Evolutionary conservation across 2,113 vertebrate genomes (phyloP).

Genomic region (Paramisgurnus dabryanus): DNA sequence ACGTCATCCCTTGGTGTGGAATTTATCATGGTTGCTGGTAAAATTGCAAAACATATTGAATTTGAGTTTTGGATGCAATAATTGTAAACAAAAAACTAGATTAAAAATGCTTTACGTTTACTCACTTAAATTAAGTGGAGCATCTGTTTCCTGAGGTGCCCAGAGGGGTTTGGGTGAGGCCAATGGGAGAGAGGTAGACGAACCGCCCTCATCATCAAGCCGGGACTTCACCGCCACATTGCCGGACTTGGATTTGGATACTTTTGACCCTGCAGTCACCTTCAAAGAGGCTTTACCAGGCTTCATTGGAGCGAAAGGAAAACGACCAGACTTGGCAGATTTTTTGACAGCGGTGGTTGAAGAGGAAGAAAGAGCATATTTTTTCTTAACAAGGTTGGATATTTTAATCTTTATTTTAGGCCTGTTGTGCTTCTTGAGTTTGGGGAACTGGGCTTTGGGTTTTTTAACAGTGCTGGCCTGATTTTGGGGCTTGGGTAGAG

Average conservation of each 20-base stretch:
- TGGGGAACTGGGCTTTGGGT: not conserved
- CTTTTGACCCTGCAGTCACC: slow-evolving; percentile 39
- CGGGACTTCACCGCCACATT: slow-evolving; percentile 18
- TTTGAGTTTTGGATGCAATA: not conserved
- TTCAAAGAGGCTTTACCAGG: slow-evolving; percentile 21
- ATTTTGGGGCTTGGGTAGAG: slow-evolving; percentile 43
- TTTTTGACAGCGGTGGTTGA: slow-evolving; percentile 52
- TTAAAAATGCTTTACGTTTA: slow-evolving; percentile 46
- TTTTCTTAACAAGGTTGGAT: slow-evolving; percentile 49
- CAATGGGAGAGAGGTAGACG: slow-evolving; percentile 50
- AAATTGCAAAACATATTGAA: slow-evolving; percentile 53
- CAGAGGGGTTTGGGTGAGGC: slow-evolving; percentile 69
- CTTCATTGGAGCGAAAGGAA: not conserved
- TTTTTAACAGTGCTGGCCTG: not conserved
- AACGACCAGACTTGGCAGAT: slow-evolving; percentile 9
- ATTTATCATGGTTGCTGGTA: slow-evolving; percentile 76
- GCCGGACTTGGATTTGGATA: slow-evolving; percentile 51
- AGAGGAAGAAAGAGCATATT: slow-evolving; percentile 45
- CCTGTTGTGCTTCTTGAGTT: slow-evolving; percentile 19
- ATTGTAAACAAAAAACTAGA: not conserved
- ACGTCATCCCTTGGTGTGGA: slow-evolving; percentile 70
- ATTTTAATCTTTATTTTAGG: slow-evolving; percentile 53
- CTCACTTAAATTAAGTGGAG: slow-evolving; percentile 89
- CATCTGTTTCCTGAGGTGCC: slow-evolving; percentile 84
- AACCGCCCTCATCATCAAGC: slow-evolving; percentile 48